phyloP scores from a whole-genome alignment of 2,113 vertebrate genomes.

The Albula glossodonta region DNA sequence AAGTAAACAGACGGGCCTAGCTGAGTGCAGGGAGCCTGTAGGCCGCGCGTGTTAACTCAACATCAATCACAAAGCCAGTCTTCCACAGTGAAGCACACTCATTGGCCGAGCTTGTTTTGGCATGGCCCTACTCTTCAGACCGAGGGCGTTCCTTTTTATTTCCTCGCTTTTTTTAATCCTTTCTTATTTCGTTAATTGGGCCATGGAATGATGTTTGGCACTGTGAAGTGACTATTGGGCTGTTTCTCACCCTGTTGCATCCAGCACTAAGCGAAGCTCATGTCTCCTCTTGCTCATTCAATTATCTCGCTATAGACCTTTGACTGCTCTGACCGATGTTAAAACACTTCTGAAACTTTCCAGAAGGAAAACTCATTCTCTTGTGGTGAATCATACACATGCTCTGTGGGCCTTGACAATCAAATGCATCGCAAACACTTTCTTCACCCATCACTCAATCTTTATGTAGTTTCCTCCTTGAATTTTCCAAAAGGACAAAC shows the following conservation, averaged over 20 bases:
- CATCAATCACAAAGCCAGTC: background rate
- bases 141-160: background rate
- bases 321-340: background rate
- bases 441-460: background rate
- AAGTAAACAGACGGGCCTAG: conserved; percentile 20
- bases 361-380: background rate
- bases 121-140: background rate
- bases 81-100: conserved; percentile 2
- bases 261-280: conserved; percentile 7
- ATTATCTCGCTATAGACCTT: conserved; percentile 19
- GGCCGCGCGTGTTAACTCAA: conserved; percentile 2
- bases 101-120: background rate
- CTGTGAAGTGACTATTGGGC: background rate
- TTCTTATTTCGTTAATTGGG: background rate
- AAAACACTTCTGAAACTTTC: background rate
- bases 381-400: conserved; percentile 7
- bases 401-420: background rate
- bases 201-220: conserved; percentile 2
- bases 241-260: background rate
- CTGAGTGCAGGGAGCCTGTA: background rate
- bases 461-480: background rate
- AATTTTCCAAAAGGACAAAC: background rate
- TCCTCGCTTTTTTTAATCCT: background rate
- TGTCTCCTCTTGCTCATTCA: conserved; percentile 20
- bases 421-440: background rate